These are phyloP conservation scores for Aphaenogaster floridana DNA, from an alignment of 1,140 invertebrate species.

Conservation along the genomic window DNA sequence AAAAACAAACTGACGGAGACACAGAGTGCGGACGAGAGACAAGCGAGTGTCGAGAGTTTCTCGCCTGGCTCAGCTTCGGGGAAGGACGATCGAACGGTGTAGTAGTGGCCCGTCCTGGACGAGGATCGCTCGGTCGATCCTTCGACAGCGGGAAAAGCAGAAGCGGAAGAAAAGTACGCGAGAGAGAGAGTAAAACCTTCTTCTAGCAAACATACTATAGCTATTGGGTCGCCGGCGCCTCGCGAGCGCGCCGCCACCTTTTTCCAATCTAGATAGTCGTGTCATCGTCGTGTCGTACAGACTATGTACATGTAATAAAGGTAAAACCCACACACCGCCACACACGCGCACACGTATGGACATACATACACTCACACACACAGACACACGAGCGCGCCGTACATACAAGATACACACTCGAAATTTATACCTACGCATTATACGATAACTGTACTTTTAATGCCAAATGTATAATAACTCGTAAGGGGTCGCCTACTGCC, in stretches of 20 bases:
- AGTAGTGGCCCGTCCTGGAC: conserved; percentile 18
- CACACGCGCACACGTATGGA: conserved; percentile 13
- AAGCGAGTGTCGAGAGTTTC: conserved; percentile 40
- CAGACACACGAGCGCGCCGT: neutral
- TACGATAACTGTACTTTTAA: conserved; percentile 86
- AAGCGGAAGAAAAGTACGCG: neutral
- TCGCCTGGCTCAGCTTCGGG: conserved; percentile 24
- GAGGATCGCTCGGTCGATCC: conserved; percentile 42
- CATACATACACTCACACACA: conserved; percentile 13
- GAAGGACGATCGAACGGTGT: conserved; percentile 29
- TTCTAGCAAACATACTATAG: conserved; percentile 69
- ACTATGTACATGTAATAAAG: conserved; percentile 65
- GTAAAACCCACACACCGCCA: conserved; percentile 38
- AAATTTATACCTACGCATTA: conserved; percentile 86
- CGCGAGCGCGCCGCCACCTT: conserved; percentile 68
- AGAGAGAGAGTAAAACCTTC: conserved; percentile 37
- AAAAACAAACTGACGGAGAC: conserved; percentile 23
- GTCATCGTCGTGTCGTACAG: conserved; percentile 75
- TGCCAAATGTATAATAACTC: conserved; percentile 87
- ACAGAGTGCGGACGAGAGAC: conserved; percentile 47
- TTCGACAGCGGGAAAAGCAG: neutral
- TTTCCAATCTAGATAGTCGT: conserved; percentile 83
- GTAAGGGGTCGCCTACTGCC: conserved; percentile 70
- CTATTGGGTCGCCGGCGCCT: conserved; percentile 64
- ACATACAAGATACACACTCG: conserved; percentile 59